A percentile compares a stretch with the other conserved stretches of the same genome.
Evolutionary conservation across 2,113 vertebrate genomes (phyloP).

Genomic region (Oophaga pumilio): DNA sequence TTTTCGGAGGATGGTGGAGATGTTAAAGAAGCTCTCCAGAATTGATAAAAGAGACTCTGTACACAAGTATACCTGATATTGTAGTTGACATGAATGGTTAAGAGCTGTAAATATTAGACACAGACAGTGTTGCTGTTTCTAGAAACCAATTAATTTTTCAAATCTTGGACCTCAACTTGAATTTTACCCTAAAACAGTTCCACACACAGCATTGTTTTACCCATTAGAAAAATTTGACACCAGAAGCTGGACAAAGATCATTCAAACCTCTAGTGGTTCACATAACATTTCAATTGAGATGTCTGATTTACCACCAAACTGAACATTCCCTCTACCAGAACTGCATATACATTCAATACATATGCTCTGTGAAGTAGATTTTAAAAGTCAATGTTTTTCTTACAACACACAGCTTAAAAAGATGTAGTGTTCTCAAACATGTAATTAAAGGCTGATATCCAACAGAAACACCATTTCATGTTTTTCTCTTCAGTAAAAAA

Average conservation of each 20-base stretch:
- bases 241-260: conserved; percentile 17
- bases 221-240: background rate
- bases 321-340: conserved; percentile 34
- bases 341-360: conserved; percentile 9
- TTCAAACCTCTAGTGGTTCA: conserved; percentile 35
- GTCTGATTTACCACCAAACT: conserved; percentile 46
- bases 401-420: conserved; percentile 43
- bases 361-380: conserved; percentile 34
- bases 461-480: conserved; percentile 50
- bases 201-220: background rate
- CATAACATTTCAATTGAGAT: conserved; percentile 33
- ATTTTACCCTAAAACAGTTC: background rate
- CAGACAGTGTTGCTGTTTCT: no score
- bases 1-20: no score
- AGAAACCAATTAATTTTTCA: no score
- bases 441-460: conserved; percentile 51
- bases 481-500: conserved; percentile 41
- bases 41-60: no score
- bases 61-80: no score
- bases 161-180: no score
- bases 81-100: no score
- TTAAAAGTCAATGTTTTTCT: conserved; percentile 50
- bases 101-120: no score
- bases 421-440: conserved; percentile 50
- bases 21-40: no score